These are phyloP conservation scores for Gavialis gangeticus DNA, from an alignment of 2,113 vertebrate genomes.

Conservation along the genomic window DNA sequence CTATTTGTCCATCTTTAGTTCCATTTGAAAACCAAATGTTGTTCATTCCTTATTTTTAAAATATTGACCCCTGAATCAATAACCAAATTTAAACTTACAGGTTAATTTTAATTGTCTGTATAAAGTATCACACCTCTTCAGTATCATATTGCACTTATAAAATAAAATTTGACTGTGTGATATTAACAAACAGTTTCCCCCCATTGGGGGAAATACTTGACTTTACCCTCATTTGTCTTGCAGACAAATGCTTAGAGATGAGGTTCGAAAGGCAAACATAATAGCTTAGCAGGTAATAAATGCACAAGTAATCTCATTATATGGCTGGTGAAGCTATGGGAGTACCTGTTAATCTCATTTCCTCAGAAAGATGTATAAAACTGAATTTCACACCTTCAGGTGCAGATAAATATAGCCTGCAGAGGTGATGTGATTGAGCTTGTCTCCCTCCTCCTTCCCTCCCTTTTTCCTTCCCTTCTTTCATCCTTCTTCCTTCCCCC, in stretches of 20 bases:
- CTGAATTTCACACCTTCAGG: neutral
- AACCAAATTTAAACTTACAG: neutral
- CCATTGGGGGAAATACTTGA: neutral
- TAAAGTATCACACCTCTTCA: neutral
- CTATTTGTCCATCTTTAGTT: neutral
- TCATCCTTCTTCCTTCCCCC: neutral
- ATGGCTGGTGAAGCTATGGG: conserved; percentile 9
- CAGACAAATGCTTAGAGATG: neutral
- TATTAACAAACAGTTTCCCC: neutral
- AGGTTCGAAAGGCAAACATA: neutral
- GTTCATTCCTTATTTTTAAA: neutral
- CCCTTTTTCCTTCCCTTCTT: neutral
- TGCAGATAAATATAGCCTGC: neutral
- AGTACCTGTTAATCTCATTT: conserved; percentile 30
- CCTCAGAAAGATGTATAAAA: conserved; percentile 36
- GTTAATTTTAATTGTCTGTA: neutral
- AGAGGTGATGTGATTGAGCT: neutral
- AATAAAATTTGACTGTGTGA: neutral
- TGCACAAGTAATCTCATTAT: conserved; percentile 25
- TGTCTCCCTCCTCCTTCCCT: neutral
- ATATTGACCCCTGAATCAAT: neutral
- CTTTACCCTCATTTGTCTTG: conserved; percentile 24
- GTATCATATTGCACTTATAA: neutral
- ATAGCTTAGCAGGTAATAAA: conserved; percentile 7
- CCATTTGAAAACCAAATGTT: neutral